Conservation (phyloP, 2,113 vertebrate genomes). For the Pelecanus crispus region DNA sequence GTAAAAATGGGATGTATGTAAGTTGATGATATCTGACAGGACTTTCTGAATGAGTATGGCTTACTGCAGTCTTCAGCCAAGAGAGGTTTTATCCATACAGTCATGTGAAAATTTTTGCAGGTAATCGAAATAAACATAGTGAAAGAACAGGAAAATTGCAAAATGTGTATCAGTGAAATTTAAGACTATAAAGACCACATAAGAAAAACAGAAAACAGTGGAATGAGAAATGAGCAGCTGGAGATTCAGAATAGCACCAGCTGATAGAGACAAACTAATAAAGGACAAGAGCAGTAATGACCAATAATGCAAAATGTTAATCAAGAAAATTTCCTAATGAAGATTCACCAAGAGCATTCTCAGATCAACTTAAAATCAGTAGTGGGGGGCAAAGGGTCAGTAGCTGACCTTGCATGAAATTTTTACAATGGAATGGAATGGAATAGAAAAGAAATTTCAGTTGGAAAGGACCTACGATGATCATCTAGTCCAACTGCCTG, state of each 20-base stretch:
- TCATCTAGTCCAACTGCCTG: neutral
- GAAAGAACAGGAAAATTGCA: neutral
- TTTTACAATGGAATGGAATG: neutral
- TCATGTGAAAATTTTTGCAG: neutral
- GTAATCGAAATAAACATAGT: neutral
- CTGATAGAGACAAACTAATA: neutral
- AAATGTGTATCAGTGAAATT: neutral
- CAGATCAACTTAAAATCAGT: neutral
- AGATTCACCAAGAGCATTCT: neutral
- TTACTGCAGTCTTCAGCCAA: neutral
- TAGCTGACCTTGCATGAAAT: neutral
- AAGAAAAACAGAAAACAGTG: neutral
- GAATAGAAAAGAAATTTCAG: neutral
- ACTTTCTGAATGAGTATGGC: neutral
- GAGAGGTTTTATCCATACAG: neutral
- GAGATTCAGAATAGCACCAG: neutral
- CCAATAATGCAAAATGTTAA: neutral
- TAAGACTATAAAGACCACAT: neutral
- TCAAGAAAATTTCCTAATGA: neutral
- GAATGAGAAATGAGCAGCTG: neutral
- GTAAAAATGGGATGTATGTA: neutral
- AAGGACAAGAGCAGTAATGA: neutral
- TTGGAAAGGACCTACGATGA: neutral
- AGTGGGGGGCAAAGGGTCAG: rapidly evolving
- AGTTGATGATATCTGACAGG: neutral